Conservation (phyloP, 2,888 invertebrate species). For the Psococerastis gibbosa region DNA sequence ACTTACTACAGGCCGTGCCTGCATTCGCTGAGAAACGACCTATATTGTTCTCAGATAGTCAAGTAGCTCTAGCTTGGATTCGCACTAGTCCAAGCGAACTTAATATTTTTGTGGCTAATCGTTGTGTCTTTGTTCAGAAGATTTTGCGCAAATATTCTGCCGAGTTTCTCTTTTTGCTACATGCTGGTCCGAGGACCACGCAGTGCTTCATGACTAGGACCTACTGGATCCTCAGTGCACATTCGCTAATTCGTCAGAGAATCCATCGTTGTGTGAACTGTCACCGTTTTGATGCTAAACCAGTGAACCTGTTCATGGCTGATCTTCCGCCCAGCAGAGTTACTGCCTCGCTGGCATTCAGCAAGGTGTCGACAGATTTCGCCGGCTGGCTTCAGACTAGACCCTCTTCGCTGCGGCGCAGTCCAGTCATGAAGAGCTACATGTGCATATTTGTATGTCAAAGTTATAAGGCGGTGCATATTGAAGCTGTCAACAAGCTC, state of each 20-base stretch:
- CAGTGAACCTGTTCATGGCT: not conserved
- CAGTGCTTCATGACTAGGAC: not conserved
- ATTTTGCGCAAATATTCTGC: not conserved
- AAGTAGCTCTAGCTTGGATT: constrained; percentile 2
- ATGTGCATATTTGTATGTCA: not conserved
- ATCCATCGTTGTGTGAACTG: not conserved
- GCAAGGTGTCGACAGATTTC: not conserved
- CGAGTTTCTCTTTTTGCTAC: not conserved
- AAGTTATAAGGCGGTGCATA: not conserved
- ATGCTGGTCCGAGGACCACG: not conserved
- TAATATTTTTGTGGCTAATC: not conserved
- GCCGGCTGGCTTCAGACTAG: not conserved
- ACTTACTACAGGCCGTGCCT: not conserved
- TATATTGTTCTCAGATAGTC: constrained; percentile 4
- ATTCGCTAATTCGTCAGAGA: not conserved
- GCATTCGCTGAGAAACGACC: not conserved
- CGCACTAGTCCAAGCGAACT: not conserved
- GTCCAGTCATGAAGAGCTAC: not conserved
- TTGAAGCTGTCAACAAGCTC: not conserved
- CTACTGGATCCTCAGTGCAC: not conserved
- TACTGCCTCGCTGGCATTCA: not conserved
- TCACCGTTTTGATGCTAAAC: constrained; percentile 11
- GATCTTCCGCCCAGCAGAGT: not conserved
- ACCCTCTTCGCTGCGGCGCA: not conserved
- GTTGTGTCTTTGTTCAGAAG: constrained; percentile 1